Conservation (phyloP, 1,140 invertebrate species). For the Choristoneura fumiferana region DNA sequence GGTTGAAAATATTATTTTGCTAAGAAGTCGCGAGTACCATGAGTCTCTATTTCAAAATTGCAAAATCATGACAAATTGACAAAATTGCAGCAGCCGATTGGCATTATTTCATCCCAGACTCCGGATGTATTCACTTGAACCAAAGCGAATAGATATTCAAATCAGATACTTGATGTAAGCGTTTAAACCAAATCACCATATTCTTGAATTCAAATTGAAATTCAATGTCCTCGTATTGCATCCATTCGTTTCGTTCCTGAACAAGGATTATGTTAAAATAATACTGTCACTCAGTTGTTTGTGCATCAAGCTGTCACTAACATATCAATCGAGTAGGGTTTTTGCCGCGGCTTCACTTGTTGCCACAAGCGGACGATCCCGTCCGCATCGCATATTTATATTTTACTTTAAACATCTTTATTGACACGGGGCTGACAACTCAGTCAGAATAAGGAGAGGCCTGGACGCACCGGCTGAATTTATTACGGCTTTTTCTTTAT, state of each 20-base stretch:
- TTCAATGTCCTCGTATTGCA: slow-evolving; percentile 69
- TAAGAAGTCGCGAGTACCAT: too few species aligned
- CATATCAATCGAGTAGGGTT: slow-evolving; percentile 73
- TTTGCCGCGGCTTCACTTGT: slow-evolving; percentile 65
- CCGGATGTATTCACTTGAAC: slow-evolving; percentile 38
- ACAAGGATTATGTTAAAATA: slow-evolving; percentile 77
- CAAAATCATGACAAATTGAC: slow-evolving; percentile 4
- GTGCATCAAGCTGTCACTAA: slow-evolving; percentile 74
- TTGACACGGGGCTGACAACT: slow-evolving; percentile 69
- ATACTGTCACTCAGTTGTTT: slow-evolving; percentile 71
- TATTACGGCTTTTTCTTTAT: slow-evolving; percentile 41
- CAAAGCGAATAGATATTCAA: slow-evolving; percentile 52
- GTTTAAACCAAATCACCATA: slow-evolving; percentile 66
- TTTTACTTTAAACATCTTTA: slow-evolving; percentile 72
- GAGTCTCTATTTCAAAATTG: too few species aligned
- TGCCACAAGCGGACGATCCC: slow-evolving; percentile 38
- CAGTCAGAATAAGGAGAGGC: slow-evolving; percentile 48
- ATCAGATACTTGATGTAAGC: slow-evolving; percentile 56
- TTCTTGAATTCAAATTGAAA: slow-evolving; percentile 68
- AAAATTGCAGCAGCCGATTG: slow-evolving; percentile 8
- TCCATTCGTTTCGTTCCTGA: slow-evolving; percentile 67
- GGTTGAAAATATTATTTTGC: too few species aligned
- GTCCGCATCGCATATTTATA: slow-evolving; percentile 71
- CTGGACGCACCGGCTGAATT: slow-evolving; percentile 46
- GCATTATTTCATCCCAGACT: slow-evolving; percentile 14